Base-by-base conservation (phyloP, 2,888 invertebrate species). In the Chirona hameri region DNA sequence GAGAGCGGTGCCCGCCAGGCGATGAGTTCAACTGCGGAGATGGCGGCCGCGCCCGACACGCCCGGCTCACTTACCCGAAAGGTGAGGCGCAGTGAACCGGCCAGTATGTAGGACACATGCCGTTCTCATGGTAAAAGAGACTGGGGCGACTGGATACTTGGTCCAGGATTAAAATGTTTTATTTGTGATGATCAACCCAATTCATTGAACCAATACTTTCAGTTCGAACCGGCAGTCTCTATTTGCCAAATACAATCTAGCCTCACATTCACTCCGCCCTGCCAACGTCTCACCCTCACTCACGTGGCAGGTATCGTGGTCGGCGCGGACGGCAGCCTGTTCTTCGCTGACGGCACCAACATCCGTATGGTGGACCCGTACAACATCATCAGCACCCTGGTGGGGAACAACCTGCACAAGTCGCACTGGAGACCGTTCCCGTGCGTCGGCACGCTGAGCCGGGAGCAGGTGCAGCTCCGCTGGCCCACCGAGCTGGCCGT, bases 401-500 rank as follows among this genome's bases (percentile, higher is more conserved):
- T 96, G 85, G 96, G 96, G 24, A 95, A 95, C 86, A 96, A 96
- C 87, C 95, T 95, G 94, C 96, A 96, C 87, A 81, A 84, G 27
- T 94, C 95, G 0, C 96, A 96, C 87, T 96, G 96, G 86, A 96
- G 95, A 87, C 96, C 96, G 0, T 93, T 96, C 82, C 96, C 96
- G 0, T 96, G 96, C 87, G 95, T 95, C 88, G 96, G 96, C 31
- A 96, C 96, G 0, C 84, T 85, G 65, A 83, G 84, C n/a, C 83
- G 84, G 5, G 83, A 85, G 21, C 85, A 90, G 89, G 96, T 97
- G 82, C 96, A 96, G 87, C 89, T 98, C 82, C 91, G 97, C 82
- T 99, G 98, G 98, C 99, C 99, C 0, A 98, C 98, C 0, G 96
- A 97, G 87, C 89, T 99, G 27, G 93, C 97, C 0, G 95, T 98